Evolutionary conservation across 2,797 vertebrate genomes (phyloP), one percentile per base, ranked within the genome.

Genomic region (Gambelia wislizenii): DNA sequence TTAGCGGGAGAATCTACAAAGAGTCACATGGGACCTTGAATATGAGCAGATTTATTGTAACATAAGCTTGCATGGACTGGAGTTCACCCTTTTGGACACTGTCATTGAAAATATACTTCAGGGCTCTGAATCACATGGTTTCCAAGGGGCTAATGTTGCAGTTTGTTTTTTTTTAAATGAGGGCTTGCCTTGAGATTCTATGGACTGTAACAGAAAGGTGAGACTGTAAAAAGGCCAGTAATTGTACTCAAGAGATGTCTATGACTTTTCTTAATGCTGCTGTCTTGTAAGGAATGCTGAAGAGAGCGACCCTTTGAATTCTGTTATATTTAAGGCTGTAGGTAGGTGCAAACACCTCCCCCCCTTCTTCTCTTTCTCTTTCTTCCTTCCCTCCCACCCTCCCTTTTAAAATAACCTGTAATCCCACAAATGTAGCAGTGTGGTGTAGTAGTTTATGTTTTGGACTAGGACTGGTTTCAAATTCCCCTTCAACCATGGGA

Each of bases 221-320:
- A 95, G 93, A 67, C 90, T 94, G 74, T 94, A 93, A 95, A 80
- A 95, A 93, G 86, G 85, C 77, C 78, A 27, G 85, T 95, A 95
- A 96, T 94, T 95, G 94, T 92, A 91, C 93, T 93, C 93, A 84
- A 88, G 94, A 96, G 94, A 94, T 92, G 87, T 59, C 85, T 80
- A 85, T 93, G 92, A 93, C 94, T 95, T 92, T 93, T 92, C 94
- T 94, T 91, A 95, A 94, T 90, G 92, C 86, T 89, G 64, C 93
- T 86, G 84, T 82, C 86, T 94, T 94, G 91, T 94, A 84, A 92
- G 87, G 86, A 90, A 4, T 59, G 42, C 69, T 72, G 93, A 84
- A 85, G 56, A 54, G 89, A 92, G 93, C 94, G 87, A 79, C 33
- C 0, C 89, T 94, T 91, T 91, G 87, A 94, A 67, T 1, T 0